A percentile compares a stretch with the other conserved stretches of the same genome.
These are phyloP conservation scores for Sarcophaga bullata DNA, from an alignment of 1,140 invertebrate species.

Conservation along the genomic window DNA sequence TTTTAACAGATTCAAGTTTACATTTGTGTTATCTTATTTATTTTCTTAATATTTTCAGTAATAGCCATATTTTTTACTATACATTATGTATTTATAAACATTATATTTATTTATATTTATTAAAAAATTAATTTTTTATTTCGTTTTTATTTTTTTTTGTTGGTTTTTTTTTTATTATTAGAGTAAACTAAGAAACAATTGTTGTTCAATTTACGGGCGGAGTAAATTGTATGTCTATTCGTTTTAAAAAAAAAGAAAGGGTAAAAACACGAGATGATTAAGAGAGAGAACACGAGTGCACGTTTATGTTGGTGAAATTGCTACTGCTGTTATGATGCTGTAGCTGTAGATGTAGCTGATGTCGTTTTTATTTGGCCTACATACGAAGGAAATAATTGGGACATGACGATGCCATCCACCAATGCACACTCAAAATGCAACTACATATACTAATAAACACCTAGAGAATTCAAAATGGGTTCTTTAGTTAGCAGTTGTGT, in stretches of 20 bases:
- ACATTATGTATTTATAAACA: not conserved
- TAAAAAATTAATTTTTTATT: not conserved
- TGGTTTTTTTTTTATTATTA: not conserved
- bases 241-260: not conserved
- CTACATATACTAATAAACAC: not conserved
- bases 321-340: constrained; percentile 41
- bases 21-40: not conserved
- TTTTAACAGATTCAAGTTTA: not conserved
- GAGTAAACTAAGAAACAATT: not conserved
- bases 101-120: not conserved
- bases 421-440: constrained; percentile 6
- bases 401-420: constrained; percentile 42
- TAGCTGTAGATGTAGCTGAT: constrained; percentile 37
- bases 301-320: not conserved
- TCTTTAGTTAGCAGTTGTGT: not conserved
- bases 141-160: not conserved
- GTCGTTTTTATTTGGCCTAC: constrained; percentile 58
- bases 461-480: constrained; percentile 9
- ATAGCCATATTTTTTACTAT: not conserved
- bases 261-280: not conserved
- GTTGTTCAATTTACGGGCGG: constrained; percentile 7
- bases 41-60: not conserved
- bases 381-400: constrained; percentile 65
- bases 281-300: constrained; percentile 36
- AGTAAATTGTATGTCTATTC: not conserved